Evolutionary conservation across 2,888 invertebrate species (phyloP).

Genomic region (Leucophenga montana): DNA sequence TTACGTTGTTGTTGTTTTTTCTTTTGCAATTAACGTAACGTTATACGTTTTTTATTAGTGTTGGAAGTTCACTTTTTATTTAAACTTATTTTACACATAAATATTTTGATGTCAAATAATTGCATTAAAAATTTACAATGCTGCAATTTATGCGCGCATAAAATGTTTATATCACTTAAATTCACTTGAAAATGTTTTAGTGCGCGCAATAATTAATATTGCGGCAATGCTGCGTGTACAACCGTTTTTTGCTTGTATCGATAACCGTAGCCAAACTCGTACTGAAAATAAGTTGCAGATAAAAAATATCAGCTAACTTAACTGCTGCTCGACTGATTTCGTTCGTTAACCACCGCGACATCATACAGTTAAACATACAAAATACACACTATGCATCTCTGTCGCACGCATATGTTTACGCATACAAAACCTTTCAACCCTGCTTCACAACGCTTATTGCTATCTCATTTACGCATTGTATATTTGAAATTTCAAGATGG

Average conservation of each 20-base stretch:
- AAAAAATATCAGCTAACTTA: slow-evolving; percentile 43
- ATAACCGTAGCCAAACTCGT: slow-evolving; percentile 55
- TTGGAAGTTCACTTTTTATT: not conserved
- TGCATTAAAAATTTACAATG: not conserved
- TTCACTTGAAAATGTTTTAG: not conserved
- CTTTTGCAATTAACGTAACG: not conserved
- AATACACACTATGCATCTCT: slow-evolving; percentile 39
- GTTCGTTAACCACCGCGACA: not conserved
- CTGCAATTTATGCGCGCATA: slow-evolving; percentile 9
- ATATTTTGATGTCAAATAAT: not conserved
- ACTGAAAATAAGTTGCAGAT: slow-evolving; percentile 53
- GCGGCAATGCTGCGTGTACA: not conserved
- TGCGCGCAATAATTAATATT: slow-evolving; percentile 12
- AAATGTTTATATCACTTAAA: slow-evolving; percentile 12
- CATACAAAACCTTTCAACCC: slow-evolving; percentile 51
- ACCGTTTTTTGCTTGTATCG: slow-evolving; percentile 34
- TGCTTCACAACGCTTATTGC: slow-evolving; percentile 23
- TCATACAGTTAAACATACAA: not conserved
- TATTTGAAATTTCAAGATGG: slow-evolving; percentile 64
- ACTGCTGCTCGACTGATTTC: not conserved
- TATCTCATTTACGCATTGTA: slow-evolving; percentile 51
- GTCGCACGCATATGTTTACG: slow-evolving; percentile 34
- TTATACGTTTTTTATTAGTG: not conserved
- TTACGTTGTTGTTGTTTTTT: not conserved
- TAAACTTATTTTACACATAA: not conserved